Percentiles rank a stretch among this genome's conserved stretches.
Conservation (phyloP, 2,113 vertebrate species). For the Aix galericulata region DNA sequence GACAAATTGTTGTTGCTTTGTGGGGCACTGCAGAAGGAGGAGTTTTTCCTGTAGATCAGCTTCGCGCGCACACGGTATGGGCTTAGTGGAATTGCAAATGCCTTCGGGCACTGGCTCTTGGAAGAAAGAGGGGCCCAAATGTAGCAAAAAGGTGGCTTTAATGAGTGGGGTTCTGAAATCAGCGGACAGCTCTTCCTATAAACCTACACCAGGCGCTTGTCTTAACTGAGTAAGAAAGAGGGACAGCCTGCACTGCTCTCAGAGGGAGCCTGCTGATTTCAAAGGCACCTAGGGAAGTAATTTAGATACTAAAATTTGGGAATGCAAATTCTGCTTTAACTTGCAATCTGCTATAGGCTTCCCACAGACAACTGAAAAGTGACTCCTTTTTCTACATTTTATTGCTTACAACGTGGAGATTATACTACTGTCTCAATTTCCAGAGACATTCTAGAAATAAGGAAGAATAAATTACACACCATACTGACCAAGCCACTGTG, state of each 20-base stretch:
- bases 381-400: background rate
- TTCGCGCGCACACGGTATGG: background rate
- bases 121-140: background rate
- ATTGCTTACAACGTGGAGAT: background rate
- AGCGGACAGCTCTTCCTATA: background rate
- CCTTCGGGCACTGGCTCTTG: background rate
- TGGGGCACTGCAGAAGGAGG: background rate
- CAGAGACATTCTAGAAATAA: background rate
- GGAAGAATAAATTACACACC: background rate
- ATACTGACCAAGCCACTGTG: background rate
- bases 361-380: background rate
- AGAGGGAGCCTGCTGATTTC: background rate
- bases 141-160: background rate
- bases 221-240: background rate
- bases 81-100: background rate
- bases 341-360: background rate
- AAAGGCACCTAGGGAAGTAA: background rate
- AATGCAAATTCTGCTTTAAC: background rate
- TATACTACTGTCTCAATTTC: background rate
- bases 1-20: background rate
- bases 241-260: background rate
- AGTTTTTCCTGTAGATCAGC: background rate
- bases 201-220: background rate
- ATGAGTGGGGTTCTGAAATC: background rate
- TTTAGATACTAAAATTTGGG: background rate